Conservation (phyloP, 2,888 invertebrate species). For the Diarsia mendica region DNA sequence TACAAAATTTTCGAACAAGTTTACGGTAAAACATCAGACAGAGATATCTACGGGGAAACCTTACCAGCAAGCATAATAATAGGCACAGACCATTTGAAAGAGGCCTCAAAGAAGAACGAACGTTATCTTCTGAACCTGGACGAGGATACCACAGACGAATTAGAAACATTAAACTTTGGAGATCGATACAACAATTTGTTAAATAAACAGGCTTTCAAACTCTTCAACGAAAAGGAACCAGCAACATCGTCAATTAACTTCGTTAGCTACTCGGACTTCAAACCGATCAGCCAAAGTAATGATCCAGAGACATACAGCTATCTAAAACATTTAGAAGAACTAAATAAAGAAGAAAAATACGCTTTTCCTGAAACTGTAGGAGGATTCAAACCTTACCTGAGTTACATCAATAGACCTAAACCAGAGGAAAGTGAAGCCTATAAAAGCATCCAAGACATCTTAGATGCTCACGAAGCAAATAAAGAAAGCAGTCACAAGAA, state of each 20-base stretch:
- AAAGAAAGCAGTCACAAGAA: slow-evolving; percentile 62
- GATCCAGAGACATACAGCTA: slow-evolving; percentile 85
- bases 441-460: slow-evolving; percentile 82
- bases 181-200: slow-evolving; percentile 73
- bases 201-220: slow-evolving; percentile 61
- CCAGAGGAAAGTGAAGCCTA: slow-evolving; percentile 78
- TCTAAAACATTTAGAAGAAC: slow-evolving; percentile 80
- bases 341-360: slow-evolving; percentile 71
- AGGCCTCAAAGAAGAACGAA: slow-evolving; percentile 80
- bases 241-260: slow-evolving; percentile 75
- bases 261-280: slow-evolving; percentile 77
- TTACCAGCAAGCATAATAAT: slow-evolving; percentile 74
- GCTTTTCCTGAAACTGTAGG: slow-evolving; percentile 61
- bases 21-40: slow-evolving; percentile 86
- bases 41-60: slow-evolving; percentile 79
- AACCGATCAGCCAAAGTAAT: slow-evolving; percentile 78
- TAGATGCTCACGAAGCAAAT: slow-evolving; percentile 84
- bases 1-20: slow-evolving; percentile 84
- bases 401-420: slow-evolving; percentile 56
- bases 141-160: slow-evolving; percentile 63
- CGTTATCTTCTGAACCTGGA: slow-evolving; percentile 68
- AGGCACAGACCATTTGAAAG: slow-evolving; percentile 63
- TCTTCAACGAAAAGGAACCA: slow-evolving; percentile 67
- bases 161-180: slow-evolving; percentile 70
- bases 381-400: slow-evolving; percentile 68